Conservation (phyloP, 2,888 invertebrate genomes). For the Lutraria lutraria region DNA sequence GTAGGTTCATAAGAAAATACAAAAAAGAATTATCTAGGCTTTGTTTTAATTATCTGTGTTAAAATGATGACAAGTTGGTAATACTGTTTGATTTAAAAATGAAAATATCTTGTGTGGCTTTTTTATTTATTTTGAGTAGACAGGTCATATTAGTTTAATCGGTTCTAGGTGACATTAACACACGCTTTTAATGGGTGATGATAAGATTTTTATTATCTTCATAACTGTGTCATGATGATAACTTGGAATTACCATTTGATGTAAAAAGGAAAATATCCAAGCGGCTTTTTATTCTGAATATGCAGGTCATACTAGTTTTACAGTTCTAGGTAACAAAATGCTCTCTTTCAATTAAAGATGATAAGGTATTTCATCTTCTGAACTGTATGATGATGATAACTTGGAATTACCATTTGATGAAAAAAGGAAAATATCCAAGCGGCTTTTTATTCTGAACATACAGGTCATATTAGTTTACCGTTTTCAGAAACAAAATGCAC, state of each 20-base stretch:
- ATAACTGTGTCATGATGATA: conserved; percentile 27
- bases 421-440: conserved; percentile 33
- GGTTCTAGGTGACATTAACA: too few species aligned
- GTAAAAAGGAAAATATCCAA: background rate
- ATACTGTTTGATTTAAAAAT: too few species aligned
- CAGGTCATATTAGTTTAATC: too few species aligned
- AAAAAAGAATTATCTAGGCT: too few species aligned
- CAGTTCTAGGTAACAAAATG: background rate
- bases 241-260: conserved; percentile 23
- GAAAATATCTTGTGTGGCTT: too few species aligned
- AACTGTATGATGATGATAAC: conserved; percentile 34
- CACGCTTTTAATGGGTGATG: too few species aligned
- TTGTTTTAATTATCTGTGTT: too few species aligned
- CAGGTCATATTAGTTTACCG: background rate
- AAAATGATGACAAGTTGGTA: too few species aligned
- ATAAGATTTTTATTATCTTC: too few species aligned
- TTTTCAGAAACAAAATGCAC: too few species aligned
- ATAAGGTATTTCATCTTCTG: background rate
- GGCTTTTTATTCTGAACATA: conserved; percentile 27
- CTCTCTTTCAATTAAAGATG: background rate
- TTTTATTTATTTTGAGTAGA: too few species aligned
- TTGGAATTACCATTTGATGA: conserved; percentile 57
- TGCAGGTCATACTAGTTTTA: background rate
- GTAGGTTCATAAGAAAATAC: too few species aligned
- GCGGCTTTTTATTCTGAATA: conserved; percentile 37